Conservation (phyloP, 2,888 invertebrate genomes). For the Phragmatobia fuliginosa region DNA sequence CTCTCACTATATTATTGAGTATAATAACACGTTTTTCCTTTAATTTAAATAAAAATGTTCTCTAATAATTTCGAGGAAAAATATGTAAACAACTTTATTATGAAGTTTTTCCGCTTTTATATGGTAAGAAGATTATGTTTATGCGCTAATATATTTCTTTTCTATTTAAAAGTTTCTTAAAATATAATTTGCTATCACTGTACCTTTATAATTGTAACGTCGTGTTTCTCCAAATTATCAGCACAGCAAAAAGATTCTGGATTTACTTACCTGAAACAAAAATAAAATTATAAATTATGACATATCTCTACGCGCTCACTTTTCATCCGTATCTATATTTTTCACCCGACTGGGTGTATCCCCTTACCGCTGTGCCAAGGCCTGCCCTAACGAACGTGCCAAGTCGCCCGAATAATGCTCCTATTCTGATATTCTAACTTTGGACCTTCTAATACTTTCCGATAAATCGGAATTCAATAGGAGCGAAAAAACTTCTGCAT, state of each 20-base stretch:
- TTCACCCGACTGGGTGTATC: constrained; percentile 54
- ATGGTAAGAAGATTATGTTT: neutral
- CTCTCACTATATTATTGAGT: neutral
- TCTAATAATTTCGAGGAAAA: neutral
- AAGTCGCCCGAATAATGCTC: constrained; percentile 56
- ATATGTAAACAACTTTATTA: neutral
- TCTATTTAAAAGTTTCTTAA: neutral
- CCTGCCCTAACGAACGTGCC: constrained; percentile 57
- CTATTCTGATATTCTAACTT: constrained; percentile 57
- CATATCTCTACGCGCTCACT: constrained; percentile 36
- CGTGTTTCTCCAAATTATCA: neutral
- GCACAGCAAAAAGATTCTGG: neutral
- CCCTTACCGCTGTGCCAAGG: constrained; percentile 38
- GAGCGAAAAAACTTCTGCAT: constrained; percentile 38
- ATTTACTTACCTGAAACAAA: constrained; percentile 30
- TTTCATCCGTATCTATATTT: constrained; percentile 63
- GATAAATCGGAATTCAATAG: constrained; percentile 39
- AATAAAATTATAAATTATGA: constrained; percentile 6
- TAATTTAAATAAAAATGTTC: neutral
- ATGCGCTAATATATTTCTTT: too few relatives aligned
- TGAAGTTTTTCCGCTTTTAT: neutral
- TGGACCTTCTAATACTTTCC: constrained; percentile 39
- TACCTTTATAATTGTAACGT: neutral
- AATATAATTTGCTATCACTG: neutral
- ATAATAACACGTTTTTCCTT: neutral